Evolutionary conservation across 2,797 vertebrate genomes (phyloP).

Genomic region (Molothrus aeneus): DNA sequence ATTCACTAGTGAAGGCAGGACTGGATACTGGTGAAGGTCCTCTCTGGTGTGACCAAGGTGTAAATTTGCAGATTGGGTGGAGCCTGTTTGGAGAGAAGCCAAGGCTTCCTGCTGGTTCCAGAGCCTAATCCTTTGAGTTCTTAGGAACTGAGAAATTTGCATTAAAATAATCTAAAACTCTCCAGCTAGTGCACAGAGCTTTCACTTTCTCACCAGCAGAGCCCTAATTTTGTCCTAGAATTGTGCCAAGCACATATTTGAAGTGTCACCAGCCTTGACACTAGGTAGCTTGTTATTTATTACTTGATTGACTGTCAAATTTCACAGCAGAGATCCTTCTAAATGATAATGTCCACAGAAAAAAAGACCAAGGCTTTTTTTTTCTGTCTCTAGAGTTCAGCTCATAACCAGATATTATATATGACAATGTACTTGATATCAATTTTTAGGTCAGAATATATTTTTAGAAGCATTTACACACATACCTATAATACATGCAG

Average conservation of each 20-base stretch:
- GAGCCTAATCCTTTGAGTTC: neutral
- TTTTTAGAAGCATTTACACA: neutral
- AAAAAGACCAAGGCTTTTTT: neutral
- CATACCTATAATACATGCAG: neutral
- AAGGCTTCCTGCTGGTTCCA: neutral
- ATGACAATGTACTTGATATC: neutral
- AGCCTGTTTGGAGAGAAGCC: neutral
- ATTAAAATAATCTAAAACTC: neutral
- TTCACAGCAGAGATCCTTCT: constrained; percentile 6
- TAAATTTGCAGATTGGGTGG: neutral
- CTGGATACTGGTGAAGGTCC: neutral
- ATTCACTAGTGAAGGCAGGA: neutral
- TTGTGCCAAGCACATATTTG: neutral
- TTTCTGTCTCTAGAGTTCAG: neutral
- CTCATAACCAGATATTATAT: neutral
- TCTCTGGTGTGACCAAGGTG: neutral
- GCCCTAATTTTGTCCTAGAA: neutral
- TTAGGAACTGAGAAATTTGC: neutral
- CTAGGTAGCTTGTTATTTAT: neutral
- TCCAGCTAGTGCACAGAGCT: neutral
- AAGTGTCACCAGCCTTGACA: neutral
- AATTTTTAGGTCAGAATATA: neutral
- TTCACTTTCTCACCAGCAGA: neutral
- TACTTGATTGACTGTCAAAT: constrained; percentile 12
- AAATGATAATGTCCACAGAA: neutral